phyloP scores from a whole-genome alignment of 64 coral and sea anemone species.

The Orbicella faveolata region DNA sequence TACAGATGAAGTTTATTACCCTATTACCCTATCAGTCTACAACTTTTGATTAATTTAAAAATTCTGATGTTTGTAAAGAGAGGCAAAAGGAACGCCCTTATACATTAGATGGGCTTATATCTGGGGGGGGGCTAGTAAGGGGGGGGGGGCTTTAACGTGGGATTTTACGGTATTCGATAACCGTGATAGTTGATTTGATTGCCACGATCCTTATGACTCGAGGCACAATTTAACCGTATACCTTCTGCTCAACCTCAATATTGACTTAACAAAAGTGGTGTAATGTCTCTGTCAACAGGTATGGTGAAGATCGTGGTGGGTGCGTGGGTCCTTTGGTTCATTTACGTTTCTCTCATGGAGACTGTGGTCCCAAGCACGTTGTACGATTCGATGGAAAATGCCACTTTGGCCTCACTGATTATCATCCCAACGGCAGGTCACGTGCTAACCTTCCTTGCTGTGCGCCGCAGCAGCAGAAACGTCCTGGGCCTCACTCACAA shows the following conservation, averaged over 20 bases:
- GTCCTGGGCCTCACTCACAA: not conserved
- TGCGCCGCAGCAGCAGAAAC: slow-evolving; percentile 2
- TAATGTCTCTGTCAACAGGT: not conserved
- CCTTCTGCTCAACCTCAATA: not conserved
- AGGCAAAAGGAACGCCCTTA: no score
- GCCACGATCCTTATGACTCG: no score
- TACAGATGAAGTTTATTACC: no score
- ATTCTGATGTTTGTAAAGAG: no score
- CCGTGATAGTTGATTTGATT: no score
- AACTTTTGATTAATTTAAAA: no score
- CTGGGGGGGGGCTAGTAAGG: no score
- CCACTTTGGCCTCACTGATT: not conserved
- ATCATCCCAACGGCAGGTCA: not conserved
- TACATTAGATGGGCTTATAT: no score
- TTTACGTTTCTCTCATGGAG: not conserved
- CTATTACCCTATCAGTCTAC: no score
- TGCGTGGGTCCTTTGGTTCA: slow-evolving; percentile 5
- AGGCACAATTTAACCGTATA: not conserved
- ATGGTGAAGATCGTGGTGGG: slow-evolving; percentile 5
- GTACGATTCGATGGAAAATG: slow-evolving; percentile 6
- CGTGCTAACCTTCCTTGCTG: not conserved
- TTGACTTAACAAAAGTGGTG: not conserved
- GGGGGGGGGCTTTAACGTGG: no score
- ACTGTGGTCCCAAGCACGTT: not conserved
- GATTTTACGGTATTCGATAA: no score